These are phyloP conservation scores for Melanogrammus aeglefinus DNA, from an alignment of 2,797 vertebrate species.

Conservation along the genomic window DNA sequence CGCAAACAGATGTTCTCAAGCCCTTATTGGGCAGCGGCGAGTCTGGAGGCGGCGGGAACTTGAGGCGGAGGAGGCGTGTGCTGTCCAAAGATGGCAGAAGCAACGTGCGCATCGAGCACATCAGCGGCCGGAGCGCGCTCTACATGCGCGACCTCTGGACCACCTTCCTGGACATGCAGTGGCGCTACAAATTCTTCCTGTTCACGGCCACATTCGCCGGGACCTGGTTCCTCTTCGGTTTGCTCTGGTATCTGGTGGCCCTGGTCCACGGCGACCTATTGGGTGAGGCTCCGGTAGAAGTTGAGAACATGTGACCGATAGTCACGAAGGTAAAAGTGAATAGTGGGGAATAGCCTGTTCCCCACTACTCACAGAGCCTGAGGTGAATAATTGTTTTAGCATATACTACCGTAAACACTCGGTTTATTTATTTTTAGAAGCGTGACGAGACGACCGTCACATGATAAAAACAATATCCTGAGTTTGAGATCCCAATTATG, in stretches of 20 bases:
- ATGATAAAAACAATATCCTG: too few relatives aligned
- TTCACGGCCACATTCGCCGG: conserved; percentile 78
- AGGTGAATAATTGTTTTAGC: too few relatives aligned
- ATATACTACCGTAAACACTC: too few relatives aligned
- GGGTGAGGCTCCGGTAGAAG: conserved; percentile 55
- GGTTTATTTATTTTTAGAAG: too few relatives aligned
- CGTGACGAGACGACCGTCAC: too few relatives aligned
- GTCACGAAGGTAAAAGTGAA: too few relatives aligned
- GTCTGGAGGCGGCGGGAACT: conserved; percentile 29
- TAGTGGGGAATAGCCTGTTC: too few relatives aligned
- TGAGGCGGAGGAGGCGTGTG: conserved; percentile 70
- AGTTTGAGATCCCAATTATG: too few relatives aligned
- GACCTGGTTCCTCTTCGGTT: conserved; percentile 78
- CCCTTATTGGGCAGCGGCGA: conserved; percentile 62
- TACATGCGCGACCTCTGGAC: conserved; percentile 95
- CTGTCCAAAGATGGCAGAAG: conserved; percentile 93
- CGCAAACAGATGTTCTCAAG: conserved; percentile 76
- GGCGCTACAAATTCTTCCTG: conserved; percentile 81
- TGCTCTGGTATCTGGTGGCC: conserved; percentile 80
- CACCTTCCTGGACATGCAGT: conserved; percentile 80
- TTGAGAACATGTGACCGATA: neutral
- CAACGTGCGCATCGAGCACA: conserved; percentile 93
- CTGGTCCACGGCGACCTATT: conserved; percentile 75
- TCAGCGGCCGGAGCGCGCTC: conserved; percentile 81
- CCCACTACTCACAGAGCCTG: too few relatives aligned